phyloP scores from a whole-genome alignment of 37 sponge, comb jelly and placozoan genomes.

The Crambe crambe region DNA sequence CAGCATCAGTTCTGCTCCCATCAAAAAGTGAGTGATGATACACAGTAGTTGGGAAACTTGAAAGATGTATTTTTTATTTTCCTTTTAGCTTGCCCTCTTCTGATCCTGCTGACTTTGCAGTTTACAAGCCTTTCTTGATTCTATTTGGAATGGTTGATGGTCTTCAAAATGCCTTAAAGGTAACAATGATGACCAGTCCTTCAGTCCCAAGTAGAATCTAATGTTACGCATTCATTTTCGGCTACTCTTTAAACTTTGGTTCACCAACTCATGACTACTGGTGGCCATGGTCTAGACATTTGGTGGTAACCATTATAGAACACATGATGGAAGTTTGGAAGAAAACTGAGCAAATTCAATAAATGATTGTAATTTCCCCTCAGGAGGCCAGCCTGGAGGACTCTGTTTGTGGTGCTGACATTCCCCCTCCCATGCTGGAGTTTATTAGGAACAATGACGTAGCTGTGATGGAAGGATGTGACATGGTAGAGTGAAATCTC shows the following conservation, averaged over 20 bases:
- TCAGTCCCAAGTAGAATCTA: no score
- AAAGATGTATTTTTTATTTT: no score
- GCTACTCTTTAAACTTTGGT: no score
- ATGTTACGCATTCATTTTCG: no score
- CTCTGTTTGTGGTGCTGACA: constrained; percentile 6
- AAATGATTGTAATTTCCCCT: no score
- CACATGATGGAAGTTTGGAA: no score
- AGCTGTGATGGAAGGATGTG: constrained; percentile 55
- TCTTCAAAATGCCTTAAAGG: constrained; percentile 73
- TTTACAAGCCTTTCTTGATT: constrained; percentile 79
- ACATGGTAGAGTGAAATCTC: constrained; percentile 86
- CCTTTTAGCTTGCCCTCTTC: constrained; percentile 57
- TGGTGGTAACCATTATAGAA: no score
- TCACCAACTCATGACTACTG: no score
- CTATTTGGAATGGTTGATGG: constrained; percentile 78
- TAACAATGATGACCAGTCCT: no score
- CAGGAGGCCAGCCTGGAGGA: neutral
- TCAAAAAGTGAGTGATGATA: constrained; percentile 41
- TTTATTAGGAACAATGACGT: constrained; percentile 72
- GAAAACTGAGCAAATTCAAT: no score
- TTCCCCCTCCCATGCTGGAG: constrained; percentile 63
- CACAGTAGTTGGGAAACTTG: neutral
- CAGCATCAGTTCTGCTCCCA: constrained; percentile 49
- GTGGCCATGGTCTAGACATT: no score
- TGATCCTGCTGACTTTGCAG: constrained; percentile 48